phyloP scores from a whole-genome alignment of 2,797 vertebrate species.

The Nyctibius grandis region DNA sequence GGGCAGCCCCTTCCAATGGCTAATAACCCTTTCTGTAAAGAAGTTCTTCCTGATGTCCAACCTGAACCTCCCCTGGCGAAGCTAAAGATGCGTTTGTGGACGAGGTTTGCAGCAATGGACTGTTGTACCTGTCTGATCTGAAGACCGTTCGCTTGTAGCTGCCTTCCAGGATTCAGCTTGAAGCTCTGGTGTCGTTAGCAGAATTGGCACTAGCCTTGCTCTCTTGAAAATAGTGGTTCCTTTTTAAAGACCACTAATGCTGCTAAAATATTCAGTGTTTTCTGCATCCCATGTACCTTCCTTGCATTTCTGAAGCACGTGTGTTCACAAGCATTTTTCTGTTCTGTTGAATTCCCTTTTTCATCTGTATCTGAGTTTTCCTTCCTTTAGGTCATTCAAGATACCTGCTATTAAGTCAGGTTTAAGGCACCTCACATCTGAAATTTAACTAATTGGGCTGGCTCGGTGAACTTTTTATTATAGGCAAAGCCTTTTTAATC shows the following conservation, averaged over 20 bases:
- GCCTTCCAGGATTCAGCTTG: neutral
- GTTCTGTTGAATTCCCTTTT: neutral
- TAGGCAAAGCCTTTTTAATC: neutral
- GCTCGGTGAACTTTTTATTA: neutral
- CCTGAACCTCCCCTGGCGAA: too few relatives aligned
- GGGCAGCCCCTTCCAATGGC: too few relatives aligned
- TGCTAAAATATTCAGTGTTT: neutral
- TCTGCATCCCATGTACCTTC: neutral
- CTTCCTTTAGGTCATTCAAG: neutral
- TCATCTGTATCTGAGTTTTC: neutral
- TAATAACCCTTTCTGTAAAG: too few relatives aligned
- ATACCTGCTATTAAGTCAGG: neutral
- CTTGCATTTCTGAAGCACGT: neutral
- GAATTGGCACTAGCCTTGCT: neutral
- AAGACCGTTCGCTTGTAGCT: neutral
- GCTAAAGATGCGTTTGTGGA: accelerated
- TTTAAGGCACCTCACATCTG: neutral
- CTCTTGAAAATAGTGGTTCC: neutral
- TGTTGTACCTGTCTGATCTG: neutral
- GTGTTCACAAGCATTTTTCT: neutral
- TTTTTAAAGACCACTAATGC: neutral
- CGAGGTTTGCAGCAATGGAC: neutral
- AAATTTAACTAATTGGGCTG: neutral
- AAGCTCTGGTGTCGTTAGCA: neutral
- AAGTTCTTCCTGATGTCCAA: too few relatives aligned